Conservation (phyloP, 2,113 vertebrate species). For the Caretta caretta region DNA sequence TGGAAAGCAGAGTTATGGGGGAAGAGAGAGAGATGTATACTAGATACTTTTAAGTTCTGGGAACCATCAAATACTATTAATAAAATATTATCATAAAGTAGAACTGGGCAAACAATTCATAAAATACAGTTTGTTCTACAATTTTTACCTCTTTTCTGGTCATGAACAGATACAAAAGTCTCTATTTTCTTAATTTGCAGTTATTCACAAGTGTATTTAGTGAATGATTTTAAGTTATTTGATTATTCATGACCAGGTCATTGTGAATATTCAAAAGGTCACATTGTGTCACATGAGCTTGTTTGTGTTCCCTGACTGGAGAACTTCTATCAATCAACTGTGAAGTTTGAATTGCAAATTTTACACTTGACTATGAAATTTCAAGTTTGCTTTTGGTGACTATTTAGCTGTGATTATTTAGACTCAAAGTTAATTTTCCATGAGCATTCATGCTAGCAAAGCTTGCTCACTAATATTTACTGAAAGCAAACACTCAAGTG, state of each 20-base stretch:
- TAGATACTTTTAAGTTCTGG: background rate
- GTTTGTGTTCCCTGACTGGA: background rate
- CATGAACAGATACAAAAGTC: background rate
- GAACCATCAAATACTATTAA: background rate
- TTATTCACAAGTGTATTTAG: background rate
- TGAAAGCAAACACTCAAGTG: background rate
- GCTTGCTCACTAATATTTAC: background rate
- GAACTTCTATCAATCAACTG: background rate
- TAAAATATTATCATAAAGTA: background rate
- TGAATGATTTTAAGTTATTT: background rate
- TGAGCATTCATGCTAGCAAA: background rate
- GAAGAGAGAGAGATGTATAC: background rate
- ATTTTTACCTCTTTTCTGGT: background rate
- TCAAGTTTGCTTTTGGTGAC: background rate
- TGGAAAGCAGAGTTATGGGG: fast-evolving
- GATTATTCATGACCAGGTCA: background rate
- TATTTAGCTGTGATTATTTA: background rate
- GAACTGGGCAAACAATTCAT: background rate
- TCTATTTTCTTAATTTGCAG: background rate
- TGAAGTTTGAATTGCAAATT: background rate
- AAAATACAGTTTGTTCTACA: background rate
- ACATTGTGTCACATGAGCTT: background rate
- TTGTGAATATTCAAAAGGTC: background rate
- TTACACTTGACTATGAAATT: background rate
- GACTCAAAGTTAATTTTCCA: background rate